Conservation (phyloP, 2,113 vertebrate species). For the Pao palembangensis region DNA sequence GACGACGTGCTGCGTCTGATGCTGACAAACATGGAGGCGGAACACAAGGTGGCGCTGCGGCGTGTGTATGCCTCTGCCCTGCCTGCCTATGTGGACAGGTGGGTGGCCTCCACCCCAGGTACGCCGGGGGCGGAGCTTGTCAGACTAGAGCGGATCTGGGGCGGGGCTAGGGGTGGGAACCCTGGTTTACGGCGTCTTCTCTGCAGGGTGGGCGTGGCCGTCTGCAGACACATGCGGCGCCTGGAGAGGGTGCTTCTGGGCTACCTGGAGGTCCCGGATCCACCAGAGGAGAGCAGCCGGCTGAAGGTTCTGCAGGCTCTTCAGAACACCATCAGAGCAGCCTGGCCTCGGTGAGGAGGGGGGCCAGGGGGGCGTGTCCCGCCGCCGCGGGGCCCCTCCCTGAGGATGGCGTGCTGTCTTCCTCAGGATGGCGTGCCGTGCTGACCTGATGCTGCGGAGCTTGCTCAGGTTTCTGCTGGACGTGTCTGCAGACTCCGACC, state of each 20-base stretch:
- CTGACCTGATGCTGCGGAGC: conserved; percentile 67
- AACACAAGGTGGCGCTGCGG: conserved; percentile 79
- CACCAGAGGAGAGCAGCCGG: conserved; percentile 79
- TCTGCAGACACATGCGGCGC: conserved; percentile 82
- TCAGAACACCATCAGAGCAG: conserved; percentile 68
- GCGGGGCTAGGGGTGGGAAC: too few species aligned
- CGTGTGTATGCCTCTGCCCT: conserved; percentile 79
- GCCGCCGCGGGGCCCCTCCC: too few species aligned
- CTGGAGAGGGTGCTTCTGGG: conserved; percentile 82
- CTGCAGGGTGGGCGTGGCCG: conserved; percentile 79
- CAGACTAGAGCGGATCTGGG: too few species aligned
- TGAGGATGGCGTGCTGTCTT: background rate
- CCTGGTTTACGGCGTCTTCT: conserved; percentile 1
- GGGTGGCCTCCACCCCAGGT: background rate
- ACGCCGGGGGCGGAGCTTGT: too few species aligned
- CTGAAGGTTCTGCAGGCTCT: conserved; percentile 78
- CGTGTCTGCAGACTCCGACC: conserved; percentile 64
- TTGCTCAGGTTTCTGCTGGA: conserved; percentile 84
- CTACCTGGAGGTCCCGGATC: conserved; percentile 87
- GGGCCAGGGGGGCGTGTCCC: too few species aligned
- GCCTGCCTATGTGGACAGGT: background rate
- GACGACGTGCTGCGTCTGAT: conserved; percentile 83
- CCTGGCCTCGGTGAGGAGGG: conserved; percentile 85
- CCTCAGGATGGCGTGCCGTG: conserved; percentile 76
- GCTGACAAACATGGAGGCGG: conserved; percentile 91